These are phyloP conservation scores for Pelosia muscerda DNA, from an alignment of 2,888 invertebrate species.

Conservation along the genomic window DNA sequence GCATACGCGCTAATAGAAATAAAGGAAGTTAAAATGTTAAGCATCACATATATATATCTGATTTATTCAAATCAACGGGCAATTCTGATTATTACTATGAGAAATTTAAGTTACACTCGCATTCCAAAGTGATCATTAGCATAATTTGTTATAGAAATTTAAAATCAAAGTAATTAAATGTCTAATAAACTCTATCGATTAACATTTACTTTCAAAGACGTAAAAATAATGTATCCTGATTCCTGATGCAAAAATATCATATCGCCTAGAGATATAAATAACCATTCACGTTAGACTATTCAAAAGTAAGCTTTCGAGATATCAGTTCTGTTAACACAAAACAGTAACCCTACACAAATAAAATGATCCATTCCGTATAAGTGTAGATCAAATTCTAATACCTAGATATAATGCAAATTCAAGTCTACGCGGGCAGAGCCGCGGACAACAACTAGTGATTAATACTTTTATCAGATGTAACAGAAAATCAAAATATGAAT, in stretches of 20 bases:
- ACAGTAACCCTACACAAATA: background rate
- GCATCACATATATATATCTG: background rate
- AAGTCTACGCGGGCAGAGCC: too few species aligned
- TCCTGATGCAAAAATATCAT: background rate
- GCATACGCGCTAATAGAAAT: constrained; percentile 27
- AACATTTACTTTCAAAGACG: constrained; percentile 20
- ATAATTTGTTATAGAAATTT: constrained; percentile 36
- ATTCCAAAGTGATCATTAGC: constrained; percentile 41
- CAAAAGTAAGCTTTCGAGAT: background rate
- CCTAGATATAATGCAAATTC: too few species aligned
- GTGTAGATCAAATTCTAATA: too few species aligned
- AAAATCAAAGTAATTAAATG: constrained; percentile 30
- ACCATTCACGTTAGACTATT: background rate
- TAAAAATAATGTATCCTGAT: constrained; percentile 5
- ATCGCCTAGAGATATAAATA: background rate
- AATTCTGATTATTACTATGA: constrained; percentile 41
- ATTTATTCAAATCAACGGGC: constrained; percentile 44
- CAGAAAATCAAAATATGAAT: too few species aligned
- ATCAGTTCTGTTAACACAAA: background rate
- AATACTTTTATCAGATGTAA: too few species aligned
- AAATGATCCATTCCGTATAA: background rate
- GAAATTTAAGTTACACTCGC: constrained; percentile 33
- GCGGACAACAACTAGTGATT: too few species aligned
- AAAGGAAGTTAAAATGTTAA: constrained; percentile 7
- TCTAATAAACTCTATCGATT: constrained; percentile 12